Evolutionary conservation across 1,140 invertebrate genomes (phyloP).

Genomic region (Drosophila asahinai): DNA sequence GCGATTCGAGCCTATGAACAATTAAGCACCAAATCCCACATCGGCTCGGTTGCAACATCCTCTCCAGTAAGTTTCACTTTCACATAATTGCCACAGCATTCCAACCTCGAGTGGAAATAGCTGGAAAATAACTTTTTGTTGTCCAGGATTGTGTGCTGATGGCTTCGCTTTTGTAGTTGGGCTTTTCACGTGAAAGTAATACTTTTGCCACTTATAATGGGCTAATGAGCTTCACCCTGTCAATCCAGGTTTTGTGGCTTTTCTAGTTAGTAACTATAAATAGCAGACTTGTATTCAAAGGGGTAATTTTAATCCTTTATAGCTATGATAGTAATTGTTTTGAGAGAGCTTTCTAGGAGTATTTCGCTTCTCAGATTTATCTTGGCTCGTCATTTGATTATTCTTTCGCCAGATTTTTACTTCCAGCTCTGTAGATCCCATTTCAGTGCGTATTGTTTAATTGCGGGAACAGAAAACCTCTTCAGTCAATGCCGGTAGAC

Average conservation of each 20-base stretch:
- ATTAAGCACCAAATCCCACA: constrained; percentile 35
- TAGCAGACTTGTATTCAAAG: background rate
- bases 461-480: constrained; percentile 11
- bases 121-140: constrained; percentile 43
- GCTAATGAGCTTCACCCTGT: background rate
- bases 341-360: background rate
- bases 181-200: constrained; percentile 38
- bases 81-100: constrained; percentile 77
- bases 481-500: constrained; percentile 4
- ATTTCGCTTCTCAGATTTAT: background rate
- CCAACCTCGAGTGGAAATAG: constrained; percentile 25
- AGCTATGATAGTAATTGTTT: no score
- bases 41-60: constrained; percentile 12
- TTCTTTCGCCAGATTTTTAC: background rate
- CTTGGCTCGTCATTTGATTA: background rate
- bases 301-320: background rate
- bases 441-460: background rate
- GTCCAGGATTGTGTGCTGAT: constrained; percentile 18
- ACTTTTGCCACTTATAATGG: background rate
- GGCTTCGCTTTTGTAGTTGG: background rate
- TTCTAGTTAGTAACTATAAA: background rate
- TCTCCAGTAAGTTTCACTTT: constrained; percentile 64
- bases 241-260: background rate
- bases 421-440: background rate
- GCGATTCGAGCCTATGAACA: constrained; percentile 24